Evolutionary conservation across 2,797 vertebrate genomes (phyloP), one percentile per base, ranked within the genome.

Genomic region (Gouania willdenowi): DNA sequence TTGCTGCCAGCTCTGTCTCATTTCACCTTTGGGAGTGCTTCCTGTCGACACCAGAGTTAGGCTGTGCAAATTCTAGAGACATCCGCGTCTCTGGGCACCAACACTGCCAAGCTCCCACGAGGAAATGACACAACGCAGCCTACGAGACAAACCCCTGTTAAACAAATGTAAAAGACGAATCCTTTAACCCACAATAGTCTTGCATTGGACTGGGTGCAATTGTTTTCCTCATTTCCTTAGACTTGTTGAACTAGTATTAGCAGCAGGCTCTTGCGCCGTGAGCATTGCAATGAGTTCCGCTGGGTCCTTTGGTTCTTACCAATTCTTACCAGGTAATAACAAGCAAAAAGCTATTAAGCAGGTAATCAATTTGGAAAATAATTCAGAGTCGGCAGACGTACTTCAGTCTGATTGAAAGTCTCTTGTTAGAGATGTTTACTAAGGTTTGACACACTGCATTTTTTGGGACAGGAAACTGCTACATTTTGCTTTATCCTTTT

Each of bases 251-350:
- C 71, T 64, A 56, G 81, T 68, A 79, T 75, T 75, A 67, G 67
- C 46, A 5, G 7, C 50, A 49, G 49, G 43, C 48, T 38, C 44
- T 41, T 47, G 68, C 37, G 62, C 77, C 58, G 50, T 4, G 3
- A 66, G 83, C 81, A 81, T 78, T 65, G 50, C 68, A 82, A 85
- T 81, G 71, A 82, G 74, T 36, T 81, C 81, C 72, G 76, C 62
- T 51, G 44, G 65, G 59, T 59, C 74, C 72, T 83, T 72, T 79
- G 77, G 84, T 81, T 20, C 77, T 80, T 82, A n/a, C n/a, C n/a
- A n/a, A n/a, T n/a, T 82, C 47, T 57, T 69, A 41, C 69, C 34
- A 67, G 71, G 72, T 70, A 84, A 76, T 72, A 75, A 74, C 69
- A 52, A 68, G 70, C 69, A 73, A 72, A 78, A 82, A 80, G 57